These are phyloP conservation scores for Ectropis grisescens DNA, from an alignment of 1,140 invertebrate genomes.

Conservation along the genomic window DNA sequence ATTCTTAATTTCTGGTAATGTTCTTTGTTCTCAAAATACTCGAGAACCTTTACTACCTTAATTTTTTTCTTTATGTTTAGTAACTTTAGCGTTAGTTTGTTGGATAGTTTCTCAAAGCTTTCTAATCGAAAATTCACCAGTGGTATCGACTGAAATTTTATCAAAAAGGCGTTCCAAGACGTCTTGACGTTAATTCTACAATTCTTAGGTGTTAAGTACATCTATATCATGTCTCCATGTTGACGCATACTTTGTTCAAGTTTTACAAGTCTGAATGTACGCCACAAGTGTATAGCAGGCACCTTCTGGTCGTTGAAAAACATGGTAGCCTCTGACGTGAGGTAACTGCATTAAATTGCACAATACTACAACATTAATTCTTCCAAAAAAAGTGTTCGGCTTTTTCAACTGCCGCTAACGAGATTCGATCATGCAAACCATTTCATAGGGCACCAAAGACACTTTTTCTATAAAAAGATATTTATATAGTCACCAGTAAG, in stretches of 20 bases:
- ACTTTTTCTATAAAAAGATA: conserved; percentile 55
- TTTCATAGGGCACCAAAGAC: conserved; percentile 44
- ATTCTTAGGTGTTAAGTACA: conserved; percentile 18
- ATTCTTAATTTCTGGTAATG: too few relatives aligned
- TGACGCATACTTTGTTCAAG: conserved; percentile 37
- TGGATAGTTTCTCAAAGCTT: conserved; percentile 11
- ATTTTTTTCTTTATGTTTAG: conserved; percentile 6
- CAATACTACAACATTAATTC: conserved; percentile 35
- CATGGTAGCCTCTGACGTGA: conserved; percentile 28
- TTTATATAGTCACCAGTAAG: conserved; percentile 9
- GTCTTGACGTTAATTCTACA: conserved; percentile 6
- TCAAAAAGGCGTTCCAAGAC: conserved; percentile 4
- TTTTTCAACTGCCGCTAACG: conserved; percentile 26
- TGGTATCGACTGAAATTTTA: conserved; percentile 5
- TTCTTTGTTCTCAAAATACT: conserved; percentile 6
- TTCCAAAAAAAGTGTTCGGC: conserved; percentile 6
- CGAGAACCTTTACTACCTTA: too few relatives aligned
- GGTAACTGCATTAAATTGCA: conserved; percentile 46
- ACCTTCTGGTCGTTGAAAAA: conserved; percentile 34
- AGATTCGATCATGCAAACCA: conserved; percentile 44
- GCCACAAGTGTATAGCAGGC: conserved; percentile 37
- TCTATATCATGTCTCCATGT: conserved; percentile 17
- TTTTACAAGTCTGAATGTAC: conserved; percentile 32
- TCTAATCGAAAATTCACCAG: conserved; percentile 11
- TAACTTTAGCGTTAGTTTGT: neutral